Base-by-base conservation (phyloP, 2,888 invertebrate species). In the Digitonthophagus gazella region DNA sequence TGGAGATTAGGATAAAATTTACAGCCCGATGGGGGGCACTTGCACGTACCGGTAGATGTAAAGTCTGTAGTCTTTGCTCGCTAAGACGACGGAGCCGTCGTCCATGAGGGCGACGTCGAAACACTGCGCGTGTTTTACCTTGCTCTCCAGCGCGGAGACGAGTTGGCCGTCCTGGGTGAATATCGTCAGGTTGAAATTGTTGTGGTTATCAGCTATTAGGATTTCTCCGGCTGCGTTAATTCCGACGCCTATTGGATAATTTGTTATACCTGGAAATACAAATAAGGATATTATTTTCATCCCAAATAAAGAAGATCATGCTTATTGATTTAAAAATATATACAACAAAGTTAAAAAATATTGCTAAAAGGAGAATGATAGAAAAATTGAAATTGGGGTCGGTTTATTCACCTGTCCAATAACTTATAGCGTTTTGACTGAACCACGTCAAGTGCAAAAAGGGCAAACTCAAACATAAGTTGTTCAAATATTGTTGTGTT, bases 61-160 rank as follows among this genome's bases (percentile, higher is more conserved):
- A 74, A 99, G 91, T 72, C 98, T 92, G 85, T 98, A 99, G 84
- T 99, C 99, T 86, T 99, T 99, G 87, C 97, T 97, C 75, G 98
- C 98, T 78, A 99, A 88, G 61, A 99, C 98, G 69, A 99, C 98
- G 67, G 97, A 97, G 55, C 98, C 98, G 81, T 98, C 98, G 80
- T 98, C 97, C 96, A 98, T 97, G 65, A 99, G 89, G 63, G 98
- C 97, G 70, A 99, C 98, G 82, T 99, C 99, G 84, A 98, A 99
- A 86, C 99, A 99, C 84, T 99, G 99, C 67, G 99, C 98, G 83
- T 99, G 99, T 85, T 99, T 99, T 73, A 99, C 98, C 85, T 98
- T 98, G 80, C 96, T 97, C 85, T 99, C 99, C 72, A 98, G 86
- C n/a, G 98, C 98, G 54, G 96, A 97, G 67, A 99, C 95, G 80